Conservation (phyloP, 1,140 invertebrate species). For the Drosophila bocqueti region DNA sequence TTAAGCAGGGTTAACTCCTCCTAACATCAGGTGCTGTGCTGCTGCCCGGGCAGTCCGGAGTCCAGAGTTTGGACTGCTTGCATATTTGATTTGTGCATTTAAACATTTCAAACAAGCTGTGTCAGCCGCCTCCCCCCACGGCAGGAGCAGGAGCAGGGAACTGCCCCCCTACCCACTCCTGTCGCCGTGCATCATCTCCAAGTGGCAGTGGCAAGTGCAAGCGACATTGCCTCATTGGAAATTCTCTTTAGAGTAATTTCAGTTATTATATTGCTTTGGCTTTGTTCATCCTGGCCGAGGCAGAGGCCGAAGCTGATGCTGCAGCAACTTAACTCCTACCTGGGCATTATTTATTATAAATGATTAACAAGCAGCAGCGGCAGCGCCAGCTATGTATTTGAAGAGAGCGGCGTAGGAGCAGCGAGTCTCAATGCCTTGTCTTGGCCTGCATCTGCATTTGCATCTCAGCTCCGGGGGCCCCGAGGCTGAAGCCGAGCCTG, state of each 20-base stretch:
- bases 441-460: conserved; percentile 1
- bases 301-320: conserved; percentile 30
- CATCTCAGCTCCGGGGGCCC: conserved; percentile 2
- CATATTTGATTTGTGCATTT: conserved; percentile 83
- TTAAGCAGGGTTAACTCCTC: conserved; percentile 34
- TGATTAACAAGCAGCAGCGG: conserved; percentile 71
- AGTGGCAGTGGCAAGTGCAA: conserved; percentile 41
- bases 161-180: background rate
- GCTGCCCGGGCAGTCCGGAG: conserved; percentile 10
- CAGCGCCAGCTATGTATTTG: conserved; percentile 37
- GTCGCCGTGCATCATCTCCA: conserved; percentile 14
- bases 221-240: conserved; percentile 69
- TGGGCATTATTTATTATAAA: conserved; percentile 80
- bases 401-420: background rate
- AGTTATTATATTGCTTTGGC: conserved; percentile 82
- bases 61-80: conserved; percentile 60
- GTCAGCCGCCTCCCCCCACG: background rate
- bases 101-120: conserved; percentile 77
- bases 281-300: conserved; percentile 57
- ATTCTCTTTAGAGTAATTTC: conserved; percentile 81
- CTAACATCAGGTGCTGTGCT: conserved; percentile 64
- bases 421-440: conserved; percentile 2
- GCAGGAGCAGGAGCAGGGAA: background rate
- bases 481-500: conserved; percentile 1
- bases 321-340: conserved; percentile 70